These are phyloP conservation scores for Phoxinus dragarum DNA, from an alignment of 2,797 vertebrate species.

Conservation along the genomic window DNA sequence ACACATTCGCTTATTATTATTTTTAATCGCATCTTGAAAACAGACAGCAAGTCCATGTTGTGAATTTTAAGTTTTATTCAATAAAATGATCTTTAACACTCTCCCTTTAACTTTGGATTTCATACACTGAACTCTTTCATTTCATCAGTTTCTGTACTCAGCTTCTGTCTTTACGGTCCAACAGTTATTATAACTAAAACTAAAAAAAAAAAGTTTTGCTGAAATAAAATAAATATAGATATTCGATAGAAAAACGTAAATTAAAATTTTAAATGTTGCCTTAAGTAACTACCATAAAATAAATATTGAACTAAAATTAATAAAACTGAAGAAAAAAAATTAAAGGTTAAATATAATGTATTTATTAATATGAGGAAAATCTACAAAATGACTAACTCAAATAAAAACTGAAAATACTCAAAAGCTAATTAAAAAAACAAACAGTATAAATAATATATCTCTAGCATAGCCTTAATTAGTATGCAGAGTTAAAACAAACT, in stretches of 20 bases:
- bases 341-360: neutral
- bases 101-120: neutral
- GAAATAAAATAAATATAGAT: neutral
- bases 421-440: neutral
- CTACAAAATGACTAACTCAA: neutral
- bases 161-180: neutral
- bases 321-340: neutral
- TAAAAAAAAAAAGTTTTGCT: too few relatives aligned
- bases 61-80: neutral
- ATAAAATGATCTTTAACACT: neutral
- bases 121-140: neutral
- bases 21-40: neutral
- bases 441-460: neutral
- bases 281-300: neutral
- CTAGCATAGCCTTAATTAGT: neutral
- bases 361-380: neutral
- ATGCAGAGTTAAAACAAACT: neutral
- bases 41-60: neutral
- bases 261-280: neutral
- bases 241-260: neutral
- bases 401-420: neutral
- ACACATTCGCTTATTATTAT: neutral
- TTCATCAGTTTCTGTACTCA: neutral
- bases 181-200: neutral
- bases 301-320: neutral